Evolutionary conservation across 2,888 invertebrate genomes (phyloP).

Genomic region (Keiferia lycopersicella): DNA sequence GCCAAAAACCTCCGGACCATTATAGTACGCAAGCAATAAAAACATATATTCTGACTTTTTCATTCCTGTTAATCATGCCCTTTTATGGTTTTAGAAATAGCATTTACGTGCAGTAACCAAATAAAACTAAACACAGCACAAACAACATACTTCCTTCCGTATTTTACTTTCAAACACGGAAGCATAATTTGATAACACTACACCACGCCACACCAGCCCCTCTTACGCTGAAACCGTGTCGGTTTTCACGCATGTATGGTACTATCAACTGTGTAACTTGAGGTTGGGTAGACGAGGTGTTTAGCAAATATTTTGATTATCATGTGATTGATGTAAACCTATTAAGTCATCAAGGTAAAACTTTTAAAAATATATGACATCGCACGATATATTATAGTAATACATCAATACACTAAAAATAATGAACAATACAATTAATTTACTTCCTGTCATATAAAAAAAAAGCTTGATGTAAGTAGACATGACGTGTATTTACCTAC

Average conservation of each 20-base stretch:
- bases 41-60: too few species aligned
- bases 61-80: background rate
- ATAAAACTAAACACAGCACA: background rate
- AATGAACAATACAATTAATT: too few species aligned
- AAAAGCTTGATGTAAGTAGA: too few species aligned
- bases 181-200: conserved; percentile 15
- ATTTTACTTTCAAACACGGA: conserved; percentile 3
- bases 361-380: too few species aligned
- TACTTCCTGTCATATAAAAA: too few species aligned
- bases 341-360: too few species aligned
- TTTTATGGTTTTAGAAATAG: background rate
- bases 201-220: background rate
- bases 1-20: too few species aligned
- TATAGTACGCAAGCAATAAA: too few species aligned
- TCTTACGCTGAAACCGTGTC: conserved; percentile 14
- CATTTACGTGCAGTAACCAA: conserved; percentile 2
- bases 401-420: too few species aligned
- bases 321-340: too few species aligned
- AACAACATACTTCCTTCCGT: background rate
- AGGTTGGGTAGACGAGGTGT: background rate
- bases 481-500: too few species aligned
- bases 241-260: conserved; percentile 31
- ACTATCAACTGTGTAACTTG: conserved; percentile 29
- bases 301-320: background rate
- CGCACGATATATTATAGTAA: too few species aligned